A percentile compares a stretch with the other conserved stretches of the same genome.
phyloP scores from a whole-genome alignment of 2,797 vertebrate genomes.

The Dromococcyx pavoninus region DNA sequence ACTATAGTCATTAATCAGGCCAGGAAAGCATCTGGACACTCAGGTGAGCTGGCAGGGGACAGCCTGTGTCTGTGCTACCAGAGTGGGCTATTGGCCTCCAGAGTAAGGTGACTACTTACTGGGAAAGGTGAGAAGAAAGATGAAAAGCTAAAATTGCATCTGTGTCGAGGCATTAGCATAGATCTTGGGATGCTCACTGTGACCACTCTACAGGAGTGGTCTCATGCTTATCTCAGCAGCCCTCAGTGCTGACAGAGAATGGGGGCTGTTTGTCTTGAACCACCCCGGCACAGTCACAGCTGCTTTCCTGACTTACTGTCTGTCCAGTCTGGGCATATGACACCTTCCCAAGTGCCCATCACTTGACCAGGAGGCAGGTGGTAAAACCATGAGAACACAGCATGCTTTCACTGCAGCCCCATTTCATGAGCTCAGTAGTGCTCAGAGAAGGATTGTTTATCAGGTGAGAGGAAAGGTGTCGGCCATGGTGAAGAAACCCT shows the following conservation, averaged over 20 bases:
- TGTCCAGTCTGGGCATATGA: background rate
- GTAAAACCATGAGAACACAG: fast-evolving
- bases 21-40: background rate
- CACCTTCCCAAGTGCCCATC: background rate
- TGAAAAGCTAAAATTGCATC: background rate
- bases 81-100: background rate
- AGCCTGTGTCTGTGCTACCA: background rate
- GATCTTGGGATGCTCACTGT: background rate
- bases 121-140: background rate
- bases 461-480: background rate
- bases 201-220: fast-evolving
- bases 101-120: background rate
- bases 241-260: fast-evolving
- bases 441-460: background rate
- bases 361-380: fast-evolving
- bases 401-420: background rate
- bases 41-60: background rate
- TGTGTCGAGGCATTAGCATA: background rate
- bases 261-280: background rate
- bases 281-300: background rate
- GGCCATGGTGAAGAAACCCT: background rate
- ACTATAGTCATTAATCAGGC: background rate
- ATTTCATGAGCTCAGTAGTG: background rate
- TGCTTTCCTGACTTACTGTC: background rate
- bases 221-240: fast-evolving